Evolutionary conservation across 2,888 invertebrate species (phyloP), one percentile per base, ranked within the genome.

Genomic region (Neuroscelio doddi): DNA sequence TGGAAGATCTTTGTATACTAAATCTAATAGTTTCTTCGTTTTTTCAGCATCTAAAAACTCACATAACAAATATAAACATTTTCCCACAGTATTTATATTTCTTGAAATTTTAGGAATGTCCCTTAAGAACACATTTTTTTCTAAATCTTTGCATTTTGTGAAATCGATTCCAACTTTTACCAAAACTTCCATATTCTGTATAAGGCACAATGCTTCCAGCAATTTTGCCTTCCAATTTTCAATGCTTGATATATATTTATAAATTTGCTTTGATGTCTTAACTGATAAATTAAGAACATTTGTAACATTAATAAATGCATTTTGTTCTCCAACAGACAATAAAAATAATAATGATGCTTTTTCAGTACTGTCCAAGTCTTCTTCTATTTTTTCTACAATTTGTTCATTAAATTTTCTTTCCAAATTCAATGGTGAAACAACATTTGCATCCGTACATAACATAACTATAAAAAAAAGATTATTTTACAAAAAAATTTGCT

Each of bases 261-360:
- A 7, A 1, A 36, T 7, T 1, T 14, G 1, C 8, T 30, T 9
- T 3, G 36, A 14, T 12, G 4, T 14, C 3, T n/a, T 7, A 7
- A 7, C 10, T 5, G 2, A 3, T 5, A 5, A 21, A 14, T 36
- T 36, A 7, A 36, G 36, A n/a, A 36, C 15, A 14, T 36, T 36
- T 7, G 7, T 7, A 36, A 36, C 14, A 36, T 14, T 36, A 10
- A 12, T 15, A 15, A 36, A 36, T 7, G 36, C 10, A 3, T 36
- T 7, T 36, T 36, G 1, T 14, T 14, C 14, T 12, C 7, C 14
- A 1, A 15, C 36, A 3, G 15, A 36, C 1, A 36, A 12, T 14
- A 36, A 36, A 36, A 36, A 36, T 14, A 36, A 36, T 14, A 36
- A 36, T 36, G 36, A 36, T 14, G 12, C 36, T 36, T 36, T 36